Evolutionary conservation across 2,797 vertebrate genomes (phyloP).

Genomic region (Schizopygopsis malacanthus): DNA sequence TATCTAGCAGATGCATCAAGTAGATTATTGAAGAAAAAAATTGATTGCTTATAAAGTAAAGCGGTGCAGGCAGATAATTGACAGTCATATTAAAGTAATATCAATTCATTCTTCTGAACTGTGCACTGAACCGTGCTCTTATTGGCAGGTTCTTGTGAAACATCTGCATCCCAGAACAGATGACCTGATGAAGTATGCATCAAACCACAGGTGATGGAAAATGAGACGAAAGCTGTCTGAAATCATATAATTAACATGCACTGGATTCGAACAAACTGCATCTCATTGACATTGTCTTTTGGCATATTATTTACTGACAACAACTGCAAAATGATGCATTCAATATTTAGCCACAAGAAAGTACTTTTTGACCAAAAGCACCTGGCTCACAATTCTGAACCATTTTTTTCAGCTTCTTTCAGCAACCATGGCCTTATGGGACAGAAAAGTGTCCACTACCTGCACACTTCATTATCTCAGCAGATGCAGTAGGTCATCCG

Average conservation of each 20-base stretch:
- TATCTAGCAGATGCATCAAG: slow-evolving; percentile 5
- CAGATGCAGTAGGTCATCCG: slow-evolving; percentile 18
- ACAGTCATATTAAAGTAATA: slow-evolving; percentile 15
- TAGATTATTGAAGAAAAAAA: slow-evolving; percentile 34
- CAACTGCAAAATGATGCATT: background rate
- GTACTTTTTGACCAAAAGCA: background rate
- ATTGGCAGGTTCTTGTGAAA: slow-evolving; percentile 2
- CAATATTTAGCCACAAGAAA: slow-evolving; percentile 5
- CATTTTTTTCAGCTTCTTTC: background rate
- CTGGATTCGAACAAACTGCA: background rate
- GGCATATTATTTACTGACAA: background rate
- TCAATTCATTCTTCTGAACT: slow-evolving; percentile 1
- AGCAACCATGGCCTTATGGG: background rate
- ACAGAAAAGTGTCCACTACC: background rate
- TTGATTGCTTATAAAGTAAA: slow-evolving; percentile 37
- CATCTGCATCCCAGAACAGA: slow-evolving; percentile 10
- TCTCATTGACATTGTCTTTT: background rate
- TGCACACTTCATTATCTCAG: background rate
- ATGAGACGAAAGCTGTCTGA: background rate
- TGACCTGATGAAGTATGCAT: background rate
- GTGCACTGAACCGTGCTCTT: background rate
- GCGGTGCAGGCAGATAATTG: background rate
- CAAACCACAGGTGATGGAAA: background rate
- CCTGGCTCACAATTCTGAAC: background rate
- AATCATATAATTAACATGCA: background rate